phyloP scores from a whole-genome alignment of 2,797 vertebrate genomes.

The Iguana delicatissima region DNA sequence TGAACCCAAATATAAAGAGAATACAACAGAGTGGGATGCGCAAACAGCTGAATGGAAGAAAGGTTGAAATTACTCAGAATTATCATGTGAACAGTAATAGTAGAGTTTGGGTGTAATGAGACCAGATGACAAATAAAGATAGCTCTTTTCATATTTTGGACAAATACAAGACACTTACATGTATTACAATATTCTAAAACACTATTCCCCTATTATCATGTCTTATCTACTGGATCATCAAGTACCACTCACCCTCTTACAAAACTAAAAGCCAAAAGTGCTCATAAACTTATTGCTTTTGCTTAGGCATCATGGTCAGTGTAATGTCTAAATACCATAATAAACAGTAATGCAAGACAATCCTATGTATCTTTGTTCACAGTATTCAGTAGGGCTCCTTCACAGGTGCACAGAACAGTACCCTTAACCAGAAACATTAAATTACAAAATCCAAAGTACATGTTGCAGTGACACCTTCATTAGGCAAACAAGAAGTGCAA shows the following conservation, averaged over 20 bases:
- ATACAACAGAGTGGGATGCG: neutral
- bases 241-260: neutral
- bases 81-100: neutral
- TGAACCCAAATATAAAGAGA: neutral
- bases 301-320: neutral
- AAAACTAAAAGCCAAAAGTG: neutral
- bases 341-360: too few species aligned
- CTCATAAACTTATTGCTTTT: neutral
- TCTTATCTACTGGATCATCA: neutral
- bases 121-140: neutral
- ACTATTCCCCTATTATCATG: neutral
- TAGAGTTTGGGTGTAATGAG: neutral
- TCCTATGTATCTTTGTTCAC: too few species aligned
- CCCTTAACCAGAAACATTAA: neutral
- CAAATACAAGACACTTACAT: neutral
- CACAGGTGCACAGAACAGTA: neutral
- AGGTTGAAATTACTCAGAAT: neutral
- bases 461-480: too few species aligned
- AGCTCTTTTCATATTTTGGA: neutral
- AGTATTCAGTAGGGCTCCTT: neutral
- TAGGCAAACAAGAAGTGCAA: too few species aligned
- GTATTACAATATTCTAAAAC: neutral
- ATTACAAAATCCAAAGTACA: too few species aligned
- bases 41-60: neutral
- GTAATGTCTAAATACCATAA: too few species aligned